Percentiles rank a stretch among this genome's conserved stretches.
These are phyloP conservation scores for Oreocharis arfaki DNA, from an alignment of 2,113 vertebrate genomes.

Conservation along the genomic window DNA sequence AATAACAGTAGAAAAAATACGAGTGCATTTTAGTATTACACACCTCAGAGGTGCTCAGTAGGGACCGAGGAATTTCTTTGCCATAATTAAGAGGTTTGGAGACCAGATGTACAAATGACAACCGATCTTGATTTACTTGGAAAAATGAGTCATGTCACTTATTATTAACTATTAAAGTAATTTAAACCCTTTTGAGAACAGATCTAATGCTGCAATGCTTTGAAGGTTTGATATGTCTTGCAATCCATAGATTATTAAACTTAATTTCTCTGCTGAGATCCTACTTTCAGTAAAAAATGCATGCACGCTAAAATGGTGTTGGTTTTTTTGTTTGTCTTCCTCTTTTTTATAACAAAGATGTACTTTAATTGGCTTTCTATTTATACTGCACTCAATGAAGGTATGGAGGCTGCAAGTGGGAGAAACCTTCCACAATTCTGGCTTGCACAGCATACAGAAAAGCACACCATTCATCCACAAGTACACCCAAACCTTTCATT, in stretches of 20 bases:
- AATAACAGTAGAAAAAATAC: neutral
- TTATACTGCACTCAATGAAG: slow-evolving; percentile 53
- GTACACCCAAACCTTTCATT: slow-evolving; percentile 51
- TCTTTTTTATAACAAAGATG: slow-evolving; percentile 51
- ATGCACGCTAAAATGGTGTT: slow-evolving; percentile 40
- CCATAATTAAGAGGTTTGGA: slow-evolving; percentile 32
- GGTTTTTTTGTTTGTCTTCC: slow-evolving; percentile 23
- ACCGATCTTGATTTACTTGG: slow-evolving; percentile 42
- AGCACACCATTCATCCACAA: slow-evolving; percentile 9
- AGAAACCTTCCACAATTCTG: slow-evolving; percentile 15
- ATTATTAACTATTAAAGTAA: slow-evolving; percentile 71
- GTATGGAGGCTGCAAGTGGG: slow-evolving; percentile 41
- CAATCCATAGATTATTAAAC: slow-evolving; percentile 79
- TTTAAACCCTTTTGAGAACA: slow-evolving; percentile 69
- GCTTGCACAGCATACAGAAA: slow-evolving; percentile 31
- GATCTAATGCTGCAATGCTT: slow-evolving; percentile 65
- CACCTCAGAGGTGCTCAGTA: neutral
- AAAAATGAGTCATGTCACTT: slow-evolving; percentile 63
- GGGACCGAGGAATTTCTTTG: neutral
- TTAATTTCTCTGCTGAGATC: slow-evolving; percentile 75
- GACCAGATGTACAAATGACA: slow-evolving; percentile 53
- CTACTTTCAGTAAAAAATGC: slow-evolving; percentile 54
- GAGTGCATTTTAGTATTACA: neutral
- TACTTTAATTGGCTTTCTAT: slow-evolving; percentile 68
- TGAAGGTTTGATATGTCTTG: slow-evolving; percentile 71